These are phyloP conservation scores for Drosophila anomelani DNA, from an alignment of 2,888 invertebrate genomes.

Conservation along the genomic window DNA sequence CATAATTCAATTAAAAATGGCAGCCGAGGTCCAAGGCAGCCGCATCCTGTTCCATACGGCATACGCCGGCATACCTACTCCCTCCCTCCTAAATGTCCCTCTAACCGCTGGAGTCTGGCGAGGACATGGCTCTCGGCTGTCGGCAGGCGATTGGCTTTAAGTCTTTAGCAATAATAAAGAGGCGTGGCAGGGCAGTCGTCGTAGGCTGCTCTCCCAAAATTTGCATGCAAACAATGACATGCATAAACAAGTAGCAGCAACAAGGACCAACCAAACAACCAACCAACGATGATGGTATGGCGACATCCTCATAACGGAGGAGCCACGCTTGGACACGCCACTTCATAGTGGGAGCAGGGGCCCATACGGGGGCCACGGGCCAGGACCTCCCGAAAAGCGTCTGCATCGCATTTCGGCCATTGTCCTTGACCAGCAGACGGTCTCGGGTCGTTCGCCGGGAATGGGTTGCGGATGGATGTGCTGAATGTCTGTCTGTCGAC, in stretches of 20 bases:
- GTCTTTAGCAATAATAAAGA: constrained; percentile 31
- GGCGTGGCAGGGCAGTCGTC: constrained; percentile 14
- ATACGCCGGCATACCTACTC: background rate
- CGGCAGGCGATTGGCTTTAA: constrained; percentile 31
- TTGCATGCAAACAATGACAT: constrained; percentile 78
- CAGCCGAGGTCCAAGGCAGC: constrained; percentile 49
- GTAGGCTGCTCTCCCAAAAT: constrained; percentile 55
- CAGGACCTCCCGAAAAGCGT: constrained; percentile 19
- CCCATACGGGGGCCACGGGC: background rate
- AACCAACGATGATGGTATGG: constrained; percentile 47
- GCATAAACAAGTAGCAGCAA: constrained; percentile 64
- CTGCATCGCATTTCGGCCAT: constrained; percentile 42
- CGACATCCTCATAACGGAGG: constrained; percentile 42
- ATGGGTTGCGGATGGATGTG: constrained; percentile 7
- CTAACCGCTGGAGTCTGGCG: constrained; percentile 4
- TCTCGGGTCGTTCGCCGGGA: constrained; percentile 2
- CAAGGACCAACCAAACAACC: constrained; percentile 11
- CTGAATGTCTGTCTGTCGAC: constrained; percentile 8
- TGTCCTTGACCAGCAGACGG: constrained; percentile 42
- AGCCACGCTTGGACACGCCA: constrained; percentile 50
- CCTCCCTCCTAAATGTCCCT: background rate
- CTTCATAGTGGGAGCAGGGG: background rate
- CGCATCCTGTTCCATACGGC: constrained; percentile 30
- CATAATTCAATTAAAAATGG: constrained; percentile 76
- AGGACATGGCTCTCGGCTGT: constrained; percentile 20